Evolutionary conservation across 2,888 invertebrate genomes (phyloP).

Genomic region (Panopea generosa): DNA sequence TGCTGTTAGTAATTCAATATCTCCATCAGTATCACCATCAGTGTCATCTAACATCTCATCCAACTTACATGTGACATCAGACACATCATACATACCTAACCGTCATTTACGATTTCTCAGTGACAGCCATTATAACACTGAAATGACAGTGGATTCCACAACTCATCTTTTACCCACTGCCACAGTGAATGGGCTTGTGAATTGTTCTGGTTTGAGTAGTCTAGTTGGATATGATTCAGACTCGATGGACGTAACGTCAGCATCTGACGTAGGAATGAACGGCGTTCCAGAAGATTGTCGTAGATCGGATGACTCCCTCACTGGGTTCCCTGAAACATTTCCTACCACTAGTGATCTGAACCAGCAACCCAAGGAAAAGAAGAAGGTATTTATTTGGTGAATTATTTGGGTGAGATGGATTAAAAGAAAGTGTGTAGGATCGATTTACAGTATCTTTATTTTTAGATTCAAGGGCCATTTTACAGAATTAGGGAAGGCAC

Average conservation of each 20-base stretch:
- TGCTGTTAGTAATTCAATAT: neutral
- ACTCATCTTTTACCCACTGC: constrained; percentile 33
- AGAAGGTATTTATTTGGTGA: constrained; percentile 45
- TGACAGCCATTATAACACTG: constrained; percentile 44
- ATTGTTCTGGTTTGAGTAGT: constrained; percentile 22
- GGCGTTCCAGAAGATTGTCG: constrained; percentile 41
- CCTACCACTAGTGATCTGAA: constrained; percentile 13
- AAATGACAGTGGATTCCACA: constrained; percentile 61
- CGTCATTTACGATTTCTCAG: constrained; percentile 49
- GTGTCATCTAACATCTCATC: constrained; percentile 29
- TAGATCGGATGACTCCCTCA: constrained; percentile 47
- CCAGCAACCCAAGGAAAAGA: constrained; percentile 52
- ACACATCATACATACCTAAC: constrained; percentile 34
- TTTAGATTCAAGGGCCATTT: too few relatives aligned
- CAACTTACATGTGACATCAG: constrained; percentile 22
- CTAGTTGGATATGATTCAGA: constrained; percentile 53
- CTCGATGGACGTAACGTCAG: constrained; percentile 64
- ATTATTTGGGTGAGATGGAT: neutral
- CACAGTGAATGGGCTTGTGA: constrained; percentile 10
- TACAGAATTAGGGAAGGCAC: too few relatives aligned
- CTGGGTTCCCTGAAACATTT: constrained; percentile 20
- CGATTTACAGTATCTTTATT: too few relatives aligned
- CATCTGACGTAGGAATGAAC: constrained; percentile 45
- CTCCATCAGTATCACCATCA: neutral
- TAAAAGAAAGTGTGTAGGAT: neutral